A percentile compares a stretch with the other conserved stretches of the same genome.
phyloP scores from a whole-genome alignment of 2,888 invertebrate species.

The Hartigia nigra region DNA sequence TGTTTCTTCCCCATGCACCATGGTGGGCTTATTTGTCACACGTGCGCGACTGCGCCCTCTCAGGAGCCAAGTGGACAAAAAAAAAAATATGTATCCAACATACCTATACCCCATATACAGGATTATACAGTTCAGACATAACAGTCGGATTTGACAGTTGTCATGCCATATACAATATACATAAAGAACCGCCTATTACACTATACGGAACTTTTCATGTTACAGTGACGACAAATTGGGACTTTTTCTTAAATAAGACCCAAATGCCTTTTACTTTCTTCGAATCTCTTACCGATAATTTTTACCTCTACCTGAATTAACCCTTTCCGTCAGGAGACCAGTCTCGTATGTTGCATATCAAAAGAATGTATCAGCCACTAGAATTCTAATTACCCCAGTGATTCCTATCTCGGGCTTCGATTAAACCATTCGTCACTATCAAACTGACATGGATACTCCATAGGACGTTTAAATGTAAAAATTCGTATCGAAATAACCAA shows the following conservation, averaged over 20 bases:
- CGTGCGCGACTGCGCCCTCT: conserved; percentile 6
- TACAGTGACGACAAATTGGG: background rate
- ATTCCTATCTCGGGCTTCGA: background rate
- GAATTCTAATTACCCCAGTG: background rate
- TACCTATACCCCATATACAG: background rate
- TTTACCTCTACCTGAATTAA: background rate
- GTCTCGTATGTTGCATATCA: background rate
- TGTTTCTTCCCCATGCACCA: conserved; percentile 41
- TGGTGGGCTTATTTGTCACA: conserved; percentile 63
- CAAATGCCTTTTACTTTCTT: background rate
- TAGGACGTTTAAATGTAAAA: background rate
- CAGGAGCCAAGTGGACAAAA: conserved; percentile 12
- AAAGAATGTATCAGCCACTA: background rate
- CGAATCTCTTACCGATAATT: background rate
- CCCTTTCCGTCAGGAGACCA: background rate
- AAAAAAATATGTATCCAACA: background rate
- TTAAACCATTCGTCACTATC: background rate
- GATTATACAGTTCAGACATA: background rate
- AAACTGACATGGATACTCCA: background rate
- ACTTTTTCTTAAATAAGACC: background rate
- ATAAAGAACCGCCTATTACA: background rate
- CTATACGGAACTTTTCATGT: background rate
- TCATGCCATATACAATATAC: too few species aligned
- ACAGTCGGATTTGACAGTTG: background rate
- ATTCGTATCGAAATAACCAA: conserved; percentile 24